Evolutionary conservation across 2,888 invertebrate genomes (phyloP).

Genomic region (Epinotia brunnichana): DNA sequence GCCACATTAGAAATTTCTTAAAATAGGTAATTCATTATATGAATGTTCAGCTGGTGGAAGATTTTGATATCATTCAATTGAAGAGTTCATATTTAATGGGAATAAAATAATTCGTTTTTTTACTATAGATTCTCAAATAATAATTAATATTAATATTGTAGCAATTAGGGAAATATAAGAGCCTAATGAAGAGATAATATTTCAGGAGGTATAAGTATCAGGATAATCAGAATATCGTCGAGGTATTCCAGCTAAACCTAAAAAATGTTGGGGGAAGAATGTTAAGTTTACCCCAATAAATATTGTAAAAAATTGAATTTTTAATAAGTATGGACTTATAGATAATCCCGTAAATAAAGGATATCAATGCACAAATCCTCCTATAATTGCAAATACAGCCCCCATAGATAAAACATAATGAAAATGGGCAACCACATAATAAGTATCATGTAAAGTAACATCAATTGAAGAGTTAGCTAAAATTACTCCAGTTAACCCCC

Average conservation of each 20-base stretch:
- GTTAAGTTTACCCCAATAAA: conserved; percentile 91
- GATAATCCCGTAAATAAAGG: conserved; percentile 86
- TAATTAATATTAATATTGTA: conserved; percentile 84
- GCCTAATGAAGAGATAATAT: conserved; percentile 87
- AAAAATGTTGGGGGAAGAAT: conserved; percentile 92
- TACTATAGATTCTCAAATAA: conserved; percentile 85
- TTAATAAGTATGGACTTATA: conserved; percentile 84
- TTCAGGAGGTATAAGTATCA: conserved; percentile 86
- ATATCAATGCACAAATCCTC: conserved; percentile 88
- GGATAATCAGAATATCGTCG: conserved; percentile 90
- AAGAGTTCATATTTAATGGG: conserved; percentile 77
- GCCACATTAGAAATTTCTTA: conserved; percentile 86
- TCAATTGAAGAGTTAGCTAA: conserved; percentile 90
- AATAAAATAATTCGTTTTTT: conserved; percentile 80
- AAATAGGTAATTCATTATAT: conserved; percentile 83
- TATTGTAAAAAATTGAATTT: conserved; percentile 88
- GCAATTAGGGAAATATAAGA: conserved; percentile 85
- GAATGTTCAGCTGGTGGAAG: conserved; percentile 84
- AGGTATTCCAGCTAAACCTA: conserved; percentile 84
- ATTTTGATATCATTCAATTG: conserved; percentile 86
- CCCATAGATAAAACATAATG: conserved; percentile 92
- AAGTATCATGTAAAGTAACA: conserved; percentile 91
- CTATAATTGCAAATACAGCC: conserved; percentile 91
- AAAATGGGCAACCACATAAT: conserved; percentile 93
- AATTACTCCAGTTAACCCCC: conserved; percentile 87